phyloP scores from a whole-genome alignment of 2,888 invertebrate genomes.

The Mythimna pallens region DNA sequence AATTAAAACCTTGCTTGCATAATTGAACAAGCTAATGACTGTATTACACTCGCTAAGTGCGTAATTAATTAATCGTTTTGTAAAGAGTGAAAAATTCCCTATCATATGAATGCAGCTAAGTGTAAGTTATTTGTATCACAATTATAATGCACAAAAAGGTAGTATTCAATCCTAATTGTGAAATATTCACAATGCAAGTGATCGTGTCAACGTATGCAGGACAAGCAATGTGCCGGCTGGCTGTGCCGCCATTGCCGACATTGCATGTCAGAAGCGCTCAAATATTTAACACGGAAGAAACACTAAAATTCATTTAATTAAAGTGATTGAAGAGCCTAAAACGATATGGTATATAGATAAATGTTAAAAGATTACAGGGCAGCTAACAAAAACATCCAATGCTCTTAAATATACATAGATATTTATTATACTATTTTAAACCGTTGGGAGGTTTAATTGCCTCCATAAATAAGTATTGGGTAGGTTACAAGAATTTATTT shows the following conservation, averaged over 20 bases:
- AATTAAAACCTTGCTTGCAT: slow-evolving; percentile 48
- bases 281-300: slow-evolving; percentile 22
- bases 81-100: slow-evolving; percentile 2
- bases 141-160: neutral
- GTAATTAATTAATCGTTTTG: neutral
- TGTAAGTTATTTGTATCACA: neutral
- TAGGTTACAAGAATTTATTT: neutral
- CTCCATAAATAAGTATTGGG: neutral
- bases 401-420: no score
- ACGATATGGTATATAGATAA: neutral
- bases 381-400: neutral
- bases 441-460: neutral
- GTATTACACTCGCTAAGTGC: neutral
- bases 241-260: slow-evolving; percentile 21
- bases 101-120: neutral
- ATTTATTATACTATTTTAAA: neutral
- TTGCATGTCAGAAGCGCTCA: neutral
- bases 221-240: slow-evolving; percentile 18
- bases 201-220: slow-evolving; percentile 7
- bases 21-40: slow-evolving; percentile 27
- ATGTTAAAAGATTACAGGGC: neutral
- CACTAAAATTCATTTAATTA: no score
- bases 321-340: neutral
- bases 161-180: slow-evolving; percentile 3
- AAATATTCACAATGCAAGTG: neutral